Base-by-base conservation (phyloP, 1,140 invertebrate genomes). In the Nymphalis io region DNA sequence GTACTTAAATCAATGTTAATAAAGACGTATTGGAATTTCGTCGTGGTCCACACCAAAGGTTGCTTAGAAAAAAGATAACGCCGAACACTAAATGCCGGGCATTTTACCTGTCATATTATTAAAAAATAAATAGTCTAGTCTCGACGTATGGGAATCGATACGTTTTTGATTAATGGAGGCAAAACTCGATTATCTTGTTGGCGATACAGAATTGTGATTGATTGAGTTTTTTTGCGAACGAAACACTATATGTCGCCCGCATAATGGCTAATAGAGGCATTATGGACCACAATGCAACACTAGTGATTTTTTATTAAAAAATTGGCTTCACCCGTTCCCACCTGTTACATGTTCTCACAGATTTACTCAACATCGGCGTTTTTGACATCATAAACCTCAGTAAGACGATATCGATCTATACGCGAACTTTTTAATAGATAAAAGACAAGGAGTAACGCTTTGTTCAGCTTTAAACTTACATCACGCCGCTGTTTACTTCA, bases 71-170 rank as follows among this genome's bases (percentile, higher is more conserved):
- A 83, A 85, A 82, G 81, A 83, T 79, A 80, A 84, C 74, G 75
- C 72, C 65, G 79, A 75, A 82, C 80, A 85, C 85, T 89, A 89
- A 89, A 90, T 88, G 87, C 87, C 86, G 83, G 79, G 83, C 87
- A 87, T 90, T 88, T 81, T 89, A 85, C 79, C 88, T 90, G 88
- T 90, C 88, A 90, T 83, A 90, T 89, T 90, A 90, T 85, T 87
- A 90, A 89, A 90, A 90, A 85, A 86, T 85, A 87, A 89, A 85
- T 89, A 83, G 82, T 81, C 76, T 79, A 80, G 76, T 71, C 78
- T 51, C 80, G 70, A 82, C 81, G 82, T 83, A 84, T 86, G 84
- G 87, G 87, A 88, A 88, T 85, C 81, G 79, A 87, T 88, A 84
- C 78, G 76, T 82, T 82, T 85, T 86, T 89, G 85, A 90, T 90